phyloP scores from a whole-genome alignment of 92 coral and sea anemone genomes.

The Anthopleura xanthogrammica region DNA sequence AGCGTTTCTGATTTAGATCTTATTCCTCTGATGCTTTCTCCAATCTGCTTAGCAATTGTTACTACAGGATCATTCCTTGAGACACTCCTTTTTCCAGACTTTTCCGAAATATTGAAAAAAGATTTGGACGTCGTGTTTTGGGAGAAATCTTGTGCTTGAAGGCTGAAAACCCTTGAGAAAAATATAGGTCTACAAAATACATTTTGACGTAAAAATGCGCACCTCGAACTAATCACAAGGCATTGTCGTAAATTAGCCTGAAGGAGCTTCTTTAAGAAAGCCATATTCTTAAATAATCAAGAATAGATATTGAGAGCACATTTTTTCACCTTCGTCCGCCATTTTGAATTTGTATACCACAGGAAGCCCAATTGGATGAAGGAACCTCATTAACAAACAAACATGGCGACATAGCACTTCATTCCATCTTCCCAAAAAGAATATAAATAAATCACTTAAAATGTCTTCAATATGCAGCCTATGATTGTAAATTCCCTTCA shows the following conservation, averaged over 20 bases:
- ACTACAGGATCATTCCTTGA: slow-evolving; percentile 9
- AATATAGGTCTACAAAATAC: not conserved
- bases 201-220: not conserved
- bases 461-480: not conserved
- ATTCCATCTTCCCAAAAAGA: not conserved
- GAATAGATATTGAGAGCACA: not conserved
- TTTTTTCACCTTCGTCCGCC: slow-evolving; percentile 12
- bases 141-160: not conserved
- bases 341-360: slow-evolving; percentile 16
- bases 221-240: not conserved
- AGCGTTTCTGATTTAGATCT: slow-evolving; percentile 9
- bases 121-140: not conserved
- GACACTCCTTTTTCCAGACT: not conserved
- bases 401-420: slow-evolving; percentile 25
- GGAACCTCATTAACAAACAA: slow-evolving; percentile 27
- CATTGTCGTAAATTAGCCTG: not conserved
- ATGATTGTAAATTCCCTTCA: not conserved
- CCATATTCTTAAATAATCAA: slow-evolving; percentile 12
- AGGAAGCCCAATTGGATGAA: slow-evolving; percentile 17
- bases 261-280: slow-evolving; percentile 2
- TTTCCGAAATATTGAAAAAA: not conserved
- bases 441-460: not conserved
- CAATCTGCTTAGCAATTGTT: slow-evolving; percentile 10
- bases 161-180: not conserved
- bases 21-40: slow-evolving; percentile 10